Base-by-base conservation (phyloP, 1,140 invertebrate genomes). In the Drosophila bifasciata region DNA sequence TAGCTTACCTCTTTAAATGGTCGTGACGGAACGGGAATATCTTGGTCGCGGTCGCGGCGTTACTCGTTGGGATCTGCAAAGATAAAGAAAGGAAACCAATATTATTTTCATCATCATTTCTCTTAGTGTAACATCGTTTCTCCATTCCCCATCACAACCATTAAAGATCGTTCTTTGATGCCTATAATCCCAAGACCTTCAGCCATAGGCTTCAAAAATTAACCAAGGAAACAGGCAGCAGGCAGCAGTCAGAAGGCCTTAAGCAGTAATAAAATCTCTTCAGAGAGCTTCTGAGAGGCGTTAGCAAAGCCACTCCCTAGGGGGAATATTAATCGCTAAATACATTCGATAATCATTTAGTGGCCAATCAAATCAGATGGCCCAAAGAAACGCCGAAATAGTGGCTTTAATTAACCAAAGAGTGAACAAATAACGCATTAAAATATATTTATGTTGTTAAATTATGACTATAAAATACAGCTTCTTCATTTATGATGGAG, bases 51-150 rank as follows among this genome's bases (percentile, higher is more conserved):
- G 25, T 45, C 32, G 69, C 67, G 55, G 44, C 51, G 59, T 55
- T 79, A 40, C 46, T 84, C 76, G 76, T 85, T 85, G 61, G 72
- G 72, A 73, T 84, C 80, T 84, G 76, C 21, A 84, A 84, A 48
- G 19, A 63, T 8, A 67, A 70, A 13, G 19, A 64, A 28, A 53
- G 2, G 0, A 49, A 19, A 39, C n/a, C 13, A 41, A n/a, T 17
- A 48, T 52, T 41, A 51, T 19, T 41, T 5, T 32, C 28, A 0
- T 32, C n/a, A 40, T 9, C 13, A 19, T 9, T 36, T 56, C n/a
- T 16, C 1, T 15, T 13, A 36, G 16, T 51, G 25, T 50, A 50
- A 15, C 4, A 39, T 17, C 15, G 19, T 36, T 17, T 36, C 16
- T 16, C 28, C 36, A 39, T 8, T 53, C 39, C 11, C 39, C 0